phyloP scores from a whole-genome alignment of 2,888 invertebrate genomes.

The Oasisia sp. region DNA sequence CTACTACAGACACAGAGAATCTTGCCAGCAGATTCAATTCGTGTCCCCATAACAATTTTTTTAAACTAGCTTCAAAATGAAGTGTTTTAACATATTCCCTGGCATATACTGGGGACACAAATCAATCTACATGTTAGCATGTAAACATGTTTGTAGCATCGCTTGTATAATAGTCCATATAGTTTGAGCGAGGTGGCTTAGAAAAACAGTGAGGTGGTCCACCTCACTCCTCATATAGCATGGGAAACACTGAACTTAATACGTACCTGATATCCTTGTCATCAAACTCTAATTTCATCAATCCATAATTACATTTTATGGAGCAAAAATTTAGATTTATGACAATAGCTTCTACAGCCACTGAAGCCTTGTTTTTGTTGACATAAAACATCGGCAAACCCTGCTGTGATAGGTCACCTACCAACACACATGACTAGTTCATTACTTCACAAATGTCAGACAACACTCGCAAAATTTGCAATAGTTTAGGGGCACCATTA shows the following conservation, averaged over 20 bases:
- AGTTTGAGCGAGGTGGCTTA: too few relatives aligned
- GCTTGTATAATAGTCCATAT: too few relatives aligned
- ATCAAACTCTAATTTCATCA: not conserved
- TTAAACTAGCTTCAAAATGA: too few relatives aligned
- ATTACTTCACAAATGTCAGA: not conserved
- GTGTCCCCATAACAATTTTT: not conserved
- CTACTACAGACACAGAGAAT: not conserved
- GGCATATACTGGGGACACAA: too few relatives aligned
- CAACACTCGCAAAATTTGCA: not conserved
- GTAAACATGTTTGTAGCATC: too few relatives aligned
- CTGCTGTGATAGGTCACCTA: not conserved
- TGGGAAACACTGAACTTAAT: not conserved
- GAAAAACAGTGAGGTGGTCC: too few relatives aligned
- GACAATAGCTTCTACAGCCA: not conserved
- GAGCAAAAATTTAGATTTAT: not conserved
- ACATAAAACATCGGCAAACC: not conserved
- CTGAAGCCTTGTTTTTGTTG: not conserved
- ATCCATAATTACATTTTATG: not conserved
- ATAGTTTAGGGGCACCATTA: not conserved
- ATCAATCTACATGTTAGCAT: too few relatives aligned
- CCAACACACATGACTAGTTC: not conserved
- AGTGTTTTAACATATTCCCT: too few relatives aligned
- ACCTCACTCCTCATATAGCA: too few relatives aligned
- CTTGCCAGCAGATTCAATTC: not conserved
- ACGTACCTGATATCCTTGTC: not conserved